These are phyloP conservation scores for Carpatolechia fugitivella DNA, from an alignment of 2,888 invertebrate genomes.

Conservation along the genomic window DNA sequence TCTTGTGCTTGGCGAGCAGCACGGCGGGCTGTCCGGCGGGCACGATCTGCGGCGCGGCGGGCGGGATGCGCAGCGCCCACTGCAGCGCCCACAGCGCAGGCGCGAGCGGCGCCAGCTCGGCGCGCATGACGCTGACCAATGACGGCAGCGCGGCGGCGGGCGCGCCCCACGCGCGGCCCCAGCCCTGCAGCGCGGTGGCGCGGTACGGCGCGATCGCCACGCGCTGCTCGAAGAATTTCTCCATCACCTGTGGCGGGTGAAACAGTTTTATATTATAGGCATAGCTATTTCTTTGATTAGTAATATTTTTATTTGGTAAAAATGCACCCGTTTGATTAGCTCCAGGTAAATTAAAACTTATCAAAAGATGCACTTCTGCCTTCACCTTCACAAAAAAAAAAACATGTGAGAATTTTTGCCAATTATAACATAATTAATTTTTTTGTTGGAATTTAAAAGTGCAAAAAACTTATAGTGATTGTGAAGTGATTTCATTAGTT, in stretches of 20 bases:
- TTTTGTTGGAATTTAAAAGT: too few relatives aligned
- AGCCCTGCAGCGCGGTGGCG: slow-evolving; percentile 91
- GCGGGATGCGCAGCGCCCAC: slow-evolving; percentile 95
- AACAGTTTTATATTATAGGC: not conserved
- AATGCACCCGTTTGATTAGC: too few relatives aligned
- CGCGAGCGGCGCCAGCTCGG: slow-evolving; percentile 78
- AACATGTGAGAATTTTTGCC: too few relatives aligned
- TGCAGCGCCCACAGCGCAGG: slow-evolving; percentile 91
- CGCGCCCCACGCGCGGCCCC: slow-evolving; percentile 90
- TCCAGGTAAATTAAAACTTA: too few relatives aligned
- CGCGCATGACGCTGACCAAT: slow-evolving; percentile 91
- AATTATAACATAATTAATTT: too few relatives aligned
- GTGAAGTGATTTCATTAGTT: too few relatives aligned
- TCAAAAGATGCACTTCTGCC: too few relatives aligned
- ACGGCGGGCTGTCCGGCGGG: slow-evolving; percentile 95
- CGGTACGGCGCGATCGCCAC: slow-evolving; percentile 95
- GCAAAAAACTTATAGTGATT: too few relatives aligned
- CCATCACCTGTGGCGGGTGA: slow-evolving; percentile 82
- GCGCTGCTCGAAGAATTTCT: slow-evolving; percentile 94
- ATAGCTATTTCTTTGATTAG: too few relatives aligned
- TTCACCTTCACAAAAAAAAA: too few relatives aligned
- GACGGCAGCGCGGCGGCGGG: slow-evolving; percentile 93
- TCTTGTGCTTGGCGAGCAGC: slow-evolving; percentile 90
- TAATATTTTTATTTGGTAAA: too few relatives aligned
- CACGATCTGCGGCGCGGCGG: slow-evolving; percentile 91